Conservation (phyloP, 2,888 invertebrate species). For the Epinotia bilunana region DNA sequence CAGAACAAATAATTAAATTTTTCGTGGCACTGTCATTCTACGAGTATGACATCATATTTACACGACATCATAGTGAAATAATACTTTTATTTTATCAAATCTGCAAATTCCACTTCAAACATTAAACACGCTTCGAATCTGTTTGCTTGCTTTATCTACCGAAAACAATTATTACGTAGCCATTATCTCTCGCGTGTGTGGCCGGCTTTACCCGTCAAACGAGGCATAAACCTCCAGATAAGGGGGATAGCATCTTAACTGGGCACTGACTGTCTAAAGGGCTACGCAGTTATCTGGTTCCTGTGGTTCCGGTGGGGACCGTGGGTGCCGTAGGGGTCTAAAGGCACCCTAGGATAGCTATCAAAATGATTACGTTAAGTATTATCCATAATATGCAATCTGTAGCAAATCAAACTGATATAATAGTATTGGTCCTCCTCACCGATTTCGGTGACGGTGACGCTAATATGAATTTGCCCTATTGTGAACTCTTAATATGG, state of each 20-base stretch:
- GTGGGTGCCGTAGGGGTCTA: background rate
- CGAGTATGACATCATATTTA: background rate
- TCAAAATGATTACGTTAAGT: background rate
- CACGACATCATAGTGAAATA: conserved; percentile 14
- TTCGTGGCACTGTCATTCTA: conserved; percentile 11
- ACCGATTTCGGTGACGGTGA: no score
- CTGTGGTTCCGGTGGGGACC: background rate
- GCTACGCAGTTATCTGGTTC: conserved; percentile 8
- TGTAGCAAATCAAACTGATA: no score
- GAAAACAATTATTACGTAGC: conserved; percentile 50
- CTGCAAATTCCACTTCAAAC: conserved; percentile 28
- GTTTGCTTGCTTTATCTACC: conserved; percentile 47
- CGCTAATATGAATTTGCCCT: no score
- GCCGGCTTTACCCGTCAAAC: conserved; percentile 60
- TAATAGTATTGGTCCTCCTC: no score
- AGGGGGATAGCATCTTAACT: conserved; percentile 47
- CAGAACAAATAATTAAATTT: background rate
- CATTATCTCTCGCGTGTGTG: conserved; percentile 65
- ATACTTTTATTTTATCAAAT: conserved; percentile 28
- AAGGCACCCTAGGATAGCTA: background rate
- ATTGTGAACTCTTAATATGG: no score
- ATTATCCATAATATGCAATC: background rate
- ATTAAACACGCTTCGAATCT: conserved; percentile 27
- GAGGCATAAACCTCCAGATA: conserved; percentile 53
- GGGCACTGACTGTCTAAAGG: conserved; percentile 30